A percentile compares a stretch with the other conserved stretches of the same genome.
phyloP scores from a whole-genome alignment of 2,113 vertebrate genomes.

The Ictalurus punctatus region DNA sequence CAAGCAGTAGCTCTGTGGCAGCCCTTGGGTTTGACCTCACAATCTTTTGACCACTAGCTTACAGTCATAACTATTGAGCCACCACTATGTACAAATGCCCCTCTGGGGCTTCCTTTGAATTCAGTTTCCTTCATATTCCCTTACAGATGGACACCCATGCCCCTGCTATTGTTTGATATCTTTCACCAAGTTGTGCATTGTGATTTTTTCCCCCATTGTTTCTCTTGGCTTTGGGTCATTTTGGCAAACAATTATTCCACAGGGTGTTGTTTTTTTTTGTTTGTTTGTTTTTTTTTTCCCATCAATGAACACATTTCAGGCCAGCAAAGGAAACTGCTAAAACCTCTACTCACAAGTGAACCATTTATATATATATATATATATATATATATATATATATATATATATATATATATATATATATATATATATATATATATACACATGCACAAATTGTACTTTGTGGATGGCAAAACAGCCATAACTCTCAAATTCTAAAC shows the following conservation, averaged over 20 bases:
- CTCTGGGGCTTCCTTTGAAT: not conserved
- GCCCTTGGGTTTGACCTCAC: not conserved
- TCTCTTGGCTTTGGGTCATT: slow-evolving; percentile 8
- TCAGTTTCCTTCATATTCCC: slow-evolving; percentile 26
- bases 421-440: no score
- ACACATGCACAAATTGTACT: not conserved
- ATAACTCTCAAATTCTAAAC: not conserved
- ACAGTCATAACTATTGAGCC: not conserved
- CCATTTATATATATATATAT: not conserved
- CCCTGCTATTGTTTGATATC: slow-evolving; percentile 5
- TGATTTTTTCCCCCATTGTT: not conserved
- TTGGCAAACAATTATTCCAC: not conserved
- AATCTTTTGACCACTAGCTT: not conserved
- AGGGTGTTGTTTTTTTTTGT: slow-evolving; percentile 6
- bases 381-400: no score
- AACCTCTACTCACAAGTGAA: not conserved
- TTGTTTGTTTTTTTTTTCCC: not conserved
- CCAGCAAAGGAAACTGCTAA: not conserved
- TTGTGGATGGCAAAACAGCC: not conserved
- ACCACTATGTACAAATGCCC: not conserved
- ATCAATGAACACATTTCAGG: not conserved
- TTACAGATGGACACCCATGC: not conserved
- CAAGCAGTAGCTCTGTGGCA: not conserved
- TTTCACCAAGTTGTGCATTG: not conserved
- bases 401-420: no score